These are phyloP conservation scores for Phrixothrix hirtus DNA, from an alignment of 2,888 invertebrate species.

Conservation along the genomic window DNA sequence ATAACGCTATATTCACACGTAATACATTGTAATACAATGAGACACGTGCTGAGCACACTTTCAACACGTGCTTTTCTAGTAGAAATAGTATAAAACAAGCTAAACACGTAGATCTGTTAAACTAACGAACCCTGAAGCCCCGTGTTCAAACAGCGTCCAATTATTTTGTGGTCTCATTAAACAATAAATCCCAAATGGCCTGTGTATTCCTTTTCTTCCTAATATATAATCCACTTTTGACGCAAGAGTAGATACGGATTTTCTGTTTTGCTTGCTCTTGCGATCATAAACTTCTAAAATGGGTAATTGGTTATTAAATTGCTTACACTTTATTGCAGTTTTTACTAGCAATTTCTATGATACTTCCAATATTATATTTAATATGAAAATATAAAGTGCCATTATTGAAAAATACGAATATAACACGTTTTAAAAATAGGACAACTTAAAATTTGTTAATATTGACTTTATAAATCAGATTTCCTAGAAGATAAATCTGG, in stretches of 20 bases:
- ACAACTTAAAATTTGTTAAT: too few species aligned
- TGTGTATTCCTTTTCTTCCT: slow-evolving; percentile 20
- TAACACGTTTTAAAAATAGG: too few species aligned
- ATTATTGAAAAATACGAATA: too few species aligned
- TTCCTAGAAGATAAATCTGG: slow-evolving; percentile 1
- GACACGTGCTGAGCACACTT: slow-evolving; percentile 38
- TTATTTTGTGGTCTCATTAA: slow-evolving; percentile 56
- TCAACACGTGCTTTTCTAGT: slow-evolving; percentile 41
- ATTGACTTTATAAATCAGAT: too few species aligned
- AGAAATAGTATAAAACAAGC: slow-evolving; percentile 42
- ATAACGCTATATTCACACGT: slow-evolving; percentile 43
- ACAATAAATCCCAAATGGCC: slow-evolving; percentile 42
- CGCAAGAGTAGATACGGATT: slow-evolving; percentile 20
- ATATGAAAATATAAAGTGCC: too few species aligned
- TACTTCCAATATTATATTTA: too few species aligned
- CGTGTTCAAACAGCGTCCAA: slow-evolving; percentile 54
- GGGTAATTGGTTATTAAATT: slow-evolving; percentile 27
- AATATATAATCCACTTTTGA: slow-evolving; percentile 29
- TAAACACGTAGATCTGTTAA: slow-evolving; percentile 45
- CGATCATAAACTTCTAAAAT: slow-evolving; percentile 23
- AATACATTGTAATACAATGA: slow-evolving; percentile 38
- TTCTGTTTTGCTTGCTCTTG: slow-evolving; percentile 21
- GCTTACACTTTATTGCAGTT: background rate
- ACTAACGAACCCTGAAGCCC: slow-evolving; percentile 52
- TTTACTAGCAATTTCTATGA: slow-evolving; percentile 1